phyloP scores from a whole-genome alignment of 2,888 invertebrate species.

The Rhorus exstirpatorius region DNA sequence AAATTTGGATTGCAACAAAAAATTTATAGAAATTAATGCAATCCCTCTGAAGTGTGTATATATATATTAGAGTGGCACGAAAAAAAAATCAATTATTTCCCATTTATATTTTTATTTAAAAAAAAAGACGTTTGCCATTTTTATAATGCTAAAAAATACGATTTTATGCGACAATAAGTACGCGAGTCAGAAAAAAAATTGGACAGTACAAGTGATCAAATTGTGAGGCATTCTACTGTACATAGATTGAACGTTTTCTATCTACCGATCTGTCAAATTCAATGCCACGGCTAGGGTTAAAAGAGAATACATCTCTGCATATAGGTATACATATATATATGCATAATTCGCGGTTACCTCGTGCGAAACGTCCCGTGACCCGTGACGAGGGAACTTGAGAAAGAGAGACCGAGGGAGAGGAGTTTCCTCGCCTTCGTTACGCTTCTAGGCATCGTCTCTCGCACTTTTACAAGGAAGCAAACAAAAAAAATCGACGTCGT shows the following conservation, averaged over 20 bases:
- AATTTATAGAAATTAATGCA: too few species aligned
- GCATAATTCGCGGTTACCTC: constrained; percentile 38
- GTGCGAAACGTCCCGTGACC: constrained; percentile 34
- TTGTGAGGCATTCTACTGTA: too few species aligned
- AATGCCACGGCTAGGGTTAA: constrained; percentile 50
- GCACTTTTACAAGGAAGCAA: neutral
- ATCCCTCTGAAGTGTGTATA: too few species aligned
- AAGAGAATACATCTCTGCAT: constrained; percentile 22
- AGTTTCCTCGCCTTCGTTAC: constrained; percentile 43
- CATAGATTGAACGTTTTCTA: constrained; percentile 22
- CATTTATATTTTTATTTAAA: too few species aligned
- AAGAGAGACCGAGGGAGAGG: constrained; percentile 18
- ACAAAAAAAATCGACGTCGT: neutral
- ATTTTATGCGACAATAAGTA: too few species aligned
- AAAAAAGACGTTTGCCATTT: too few species aligned
- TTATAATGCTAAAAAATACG: too few species aligned
- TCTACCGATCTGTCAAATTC: constrained; percentile 29
- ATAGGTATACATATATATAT: neutral
- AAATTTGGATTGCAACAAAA: too few species aligned
- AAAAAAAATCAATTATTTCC: too few species aligned
- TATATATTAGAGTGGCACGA: too few species aligned
- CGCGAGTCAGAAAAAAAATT: neutral
- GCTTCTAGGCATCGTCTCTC: constrained; percentile 26
- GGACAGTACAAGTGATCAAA: neutral
- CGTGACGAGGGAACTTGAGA: constrained; percentile 38